Percentiles rank a stretch among this genome's conserved stretches.
These are phyloP conservation scores for Nipponia nippon DNA, from an alignment of 2,113 vertebrate genomes.

Conservation along the genomic window DNA sequence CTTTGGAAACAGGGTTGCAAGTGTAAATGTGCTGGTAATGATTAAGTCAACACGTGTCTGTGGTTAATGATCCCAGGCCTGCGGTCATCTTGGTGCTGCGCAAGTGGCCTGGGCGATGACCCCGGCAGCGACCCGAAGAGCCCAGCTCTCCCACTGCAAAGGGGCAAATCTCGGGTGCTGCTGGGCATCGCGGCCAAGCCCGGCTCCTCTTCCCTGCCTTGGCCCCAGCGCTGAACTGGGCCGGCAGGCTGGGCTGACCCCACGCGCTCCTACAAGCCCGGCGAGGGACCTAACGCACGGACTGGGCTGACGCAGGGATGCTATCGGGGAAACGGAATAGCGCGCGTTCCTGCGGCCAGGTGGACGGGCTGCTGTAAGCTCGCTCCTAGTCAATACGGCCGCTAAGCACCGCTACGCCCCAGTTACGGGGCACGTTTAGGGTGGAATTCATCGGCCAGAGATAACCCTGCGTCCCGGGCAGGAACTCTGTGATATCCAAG, in stretches of 20 bases:
- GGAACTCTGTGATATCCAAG: neutral
- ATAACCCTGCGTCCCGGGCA: rapidly evolving
- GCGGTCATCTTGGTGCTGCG: neutral
- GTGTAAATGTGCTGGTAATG: neutral
- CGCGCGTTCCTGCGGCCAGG: rapidly evolving
- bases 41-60: neutral
- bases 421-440: too few species aligned
- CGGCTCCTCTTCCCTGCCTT: rapidly evolving
- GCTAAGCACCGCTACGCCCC: neutral
- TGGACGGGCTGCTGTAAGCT: rapidly evolving
- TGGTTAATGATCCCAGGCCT: neutral
- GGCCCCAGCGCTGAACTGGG: neutral
- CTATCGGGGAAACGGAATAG: rapidly evolving
- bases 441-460: rapidly evolving
- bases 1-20: neutral
- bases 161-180: neutral
- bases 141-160: neutral
- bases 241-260: neutral
- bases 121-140: neutral
- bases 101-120: neutral
- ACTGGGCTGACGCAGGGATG: neutral
- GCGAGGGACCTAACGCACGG: rapidly evolving
- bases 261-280: rapidly evolving
- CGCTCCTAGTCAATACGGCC: rapidly evolving
- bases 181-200: neutral